Percentiles rank a stretch among this genome's conserved stretches.
Evolutionary conservation across 2,888 invertebrate species (phyloP).

Genomic region (Synanthedon formicaeformis): DNA sequence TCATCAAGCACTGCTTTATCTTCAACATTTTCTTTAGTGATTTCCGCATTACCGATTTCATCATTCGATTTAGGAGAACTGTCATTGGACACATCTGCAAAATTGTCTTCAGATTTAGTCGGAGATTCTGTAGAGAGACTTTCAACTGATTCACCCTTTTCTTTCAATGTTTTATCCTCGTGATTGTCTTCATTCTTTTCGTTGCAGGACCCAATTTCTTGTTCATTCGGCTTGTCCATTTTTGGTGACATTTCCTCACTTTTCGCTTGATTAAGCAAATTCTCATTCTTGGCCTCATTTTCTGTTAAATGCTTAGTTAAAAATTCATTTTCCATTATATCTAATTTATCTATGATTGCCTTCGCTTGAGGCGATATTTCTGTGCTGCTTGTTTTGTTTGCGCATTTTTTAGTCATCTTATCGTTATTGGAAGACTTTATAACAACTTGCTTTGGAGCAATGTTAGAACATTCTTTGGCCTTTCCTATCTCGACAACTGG

Average conservation of each 20-base stretch:
- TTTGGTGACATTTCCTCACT: slow-evolving; percentile 13
- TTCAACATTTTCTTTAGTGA: background rate
- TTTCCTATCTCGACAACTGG: slow-evolving; percentile 45
- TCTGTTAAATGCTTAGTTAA: slow-evolving; percentile 36
- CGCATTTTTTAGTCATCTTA: slow-evolving; percentile 15
- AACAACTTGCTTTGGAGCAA: slow-evolving; percentile 45
- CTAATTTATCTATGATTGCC: slow-evolving; percentile 38
- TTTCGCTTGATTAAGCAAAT: slow-evolving; percentile 38
- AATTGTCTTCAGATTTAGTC: slow-evolving; percentile 48
- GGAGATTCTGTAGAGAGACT: slow-evolving; percentile 24
- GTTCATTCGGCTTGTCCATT: background rate
- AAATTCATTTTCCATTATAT: slow-evolving; percentile 54
- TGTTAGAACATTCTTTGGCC: slow-evolving; percentile 47
- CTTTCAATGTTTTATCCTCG: background rate
- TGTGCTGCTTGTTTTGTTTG: slow-evolving; percentile 12
- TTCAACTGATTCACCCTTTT: background rate
- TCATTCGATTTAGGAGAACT: slow-evolving; percentile 32
- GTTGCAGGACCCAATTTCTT: background rate
- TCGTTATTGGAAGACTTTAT: slow-evolving; percentile 42
- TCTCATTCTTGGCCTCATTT: slow-evolving; percentile 43
- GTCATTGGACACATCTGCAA: slow-evolving; percentile 47
- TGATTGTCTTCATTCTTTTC: background rate
- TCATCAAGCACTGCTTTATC: background rate
- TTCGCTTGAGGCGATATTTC: slow-evolving; percentile 38
- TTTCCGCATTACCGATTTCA: background rate